A percentile compares a stretch with the other conserved stretches of the same genome.
Evolutionary conservation across 2,113 vertebrate species (phyloP).

Genomic region (Laticauda colubrina): DNA sequence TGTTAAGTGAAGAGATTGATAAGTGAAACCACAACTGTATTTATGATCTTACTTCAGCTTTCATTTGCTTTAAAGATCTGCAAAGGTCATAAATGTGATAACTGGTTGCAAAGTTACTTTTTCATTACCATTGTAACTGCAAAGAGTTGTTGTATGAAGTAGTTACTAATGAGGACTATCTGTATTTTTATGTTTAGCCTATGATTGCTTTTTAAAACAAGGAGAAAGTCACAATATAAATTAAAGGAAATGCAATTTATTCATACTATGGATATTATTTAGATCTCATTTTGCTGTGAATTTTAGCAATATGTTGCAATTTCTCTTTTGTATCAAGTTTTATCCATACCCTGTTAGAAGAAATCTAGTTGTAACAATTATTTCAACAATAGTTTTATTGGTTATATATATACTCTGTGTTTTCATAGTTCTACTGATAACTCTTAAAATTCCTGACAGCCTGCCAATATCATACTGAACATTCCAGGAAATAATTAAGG

Average conservation of each 20-base stretch:
- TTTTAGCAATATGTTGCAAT: not conserved
- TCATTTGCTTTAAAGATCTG: not conserved
- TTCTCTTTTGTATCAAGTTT: not conserved
- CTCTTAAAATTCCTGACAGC: not conserved
- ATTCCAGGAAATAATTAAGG: not conserved
- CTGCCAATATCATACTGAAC: not conserved
- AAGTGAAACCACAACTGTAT: not conserved
- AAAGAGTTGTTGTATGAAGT: not conserved
- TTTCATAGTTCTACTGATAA: not conserved
- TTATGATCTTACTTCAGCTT: not conserved
- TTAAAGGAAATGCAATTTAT: constrained; percentile 2
- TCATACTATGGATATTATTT: not conserved
- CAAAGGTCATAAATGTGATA: not conserved
- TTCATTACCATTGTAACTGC: not conserved
- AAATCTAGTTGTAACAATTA: not conserved
- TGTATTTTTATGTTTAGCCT: not conserved
- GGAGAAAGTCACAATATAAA: not conserved
- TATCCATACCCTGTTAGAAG: not conserved
- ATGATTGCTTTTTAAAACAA: not conserved
- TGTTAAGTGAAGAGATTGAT: not conserved
- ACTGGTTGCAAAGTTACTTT: not conserved
- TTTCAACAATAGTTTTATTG: not conserved
- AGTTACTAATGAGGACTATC: not conserved
- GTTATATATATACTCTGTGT: not conserved
- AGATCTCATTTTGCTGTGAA: not conserved